A percentile compares a stretch with the other conserved stretches of the same genome.
These are phyloP conservation scores for Gryllus longicercus DNA, from an alignment of 2,888 invertebrate species.

Conservation along the genomic window DNA sequence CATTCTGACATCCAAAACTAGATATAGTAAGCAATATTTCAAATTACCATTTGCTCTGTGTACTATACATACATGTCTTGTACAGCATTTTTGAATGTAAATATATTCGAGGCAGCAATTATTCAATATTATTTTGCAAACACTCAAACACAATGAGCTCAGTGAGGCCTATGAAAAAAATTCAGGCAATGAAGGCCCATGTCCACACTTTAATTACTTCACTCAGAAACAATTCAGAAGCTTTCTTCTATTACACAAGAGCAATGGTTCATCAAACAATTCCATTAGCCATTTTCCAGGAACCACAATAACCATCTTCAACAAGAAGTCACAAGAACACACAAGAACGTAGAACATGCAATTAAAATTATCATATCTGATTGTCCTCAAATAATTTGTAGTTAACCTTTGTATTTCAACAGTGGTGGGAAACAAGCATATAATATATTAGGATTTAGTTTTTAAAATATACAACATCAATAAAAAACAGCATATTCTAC, in stretches of 20 bases:
- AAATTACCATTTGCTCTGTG: too few relatives aligned
- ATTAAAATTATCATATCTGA: not conserved
- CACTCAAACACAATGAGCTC: too few relatives aligned
- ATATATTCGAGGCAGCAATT: too few relatives aligned
- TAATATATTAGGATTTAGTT: not conserved
- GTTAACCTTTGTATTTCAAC: not conserved
- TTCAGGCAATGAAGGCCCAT: too few relatives aligned
- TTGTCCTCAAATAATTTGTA: not conserved
- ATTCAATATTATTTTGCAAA: too few relatives aligned
- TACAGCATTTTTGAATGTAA: too few relatives aligned
- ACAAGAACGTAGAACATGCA: not conserved
- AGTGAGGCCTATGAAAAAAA: too few relatives aligned
- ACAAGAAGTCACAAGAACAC: not conserved
- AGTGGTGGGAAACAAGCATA: not conserved
- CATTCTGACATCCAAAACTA: too few relatives aligned
- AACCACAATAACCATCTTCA: slow-evolving; percentile 9
- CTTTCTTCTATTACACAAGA: not conserved
- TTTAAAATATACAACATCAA: not conserved
- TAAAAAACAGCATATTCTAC: slow-evolving; percentile 11
- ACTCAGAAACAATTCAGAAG: not conserved
- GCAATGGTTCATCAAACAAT: too few relatives aligned
- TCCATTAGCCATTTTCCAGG: not conserved
- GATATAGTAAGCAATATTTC: too few relatives aligned
- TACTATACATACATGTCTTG: too few relatives aligned
- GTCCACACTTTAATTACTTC: too few relatives aligned